Percentiles rank a stretch among this genome's conserved stretches.
Evolutionary conservation across 2,888 invertebrate genomes (phyloP).

Genomic region (Polydrusus tereticollis): DNA sequence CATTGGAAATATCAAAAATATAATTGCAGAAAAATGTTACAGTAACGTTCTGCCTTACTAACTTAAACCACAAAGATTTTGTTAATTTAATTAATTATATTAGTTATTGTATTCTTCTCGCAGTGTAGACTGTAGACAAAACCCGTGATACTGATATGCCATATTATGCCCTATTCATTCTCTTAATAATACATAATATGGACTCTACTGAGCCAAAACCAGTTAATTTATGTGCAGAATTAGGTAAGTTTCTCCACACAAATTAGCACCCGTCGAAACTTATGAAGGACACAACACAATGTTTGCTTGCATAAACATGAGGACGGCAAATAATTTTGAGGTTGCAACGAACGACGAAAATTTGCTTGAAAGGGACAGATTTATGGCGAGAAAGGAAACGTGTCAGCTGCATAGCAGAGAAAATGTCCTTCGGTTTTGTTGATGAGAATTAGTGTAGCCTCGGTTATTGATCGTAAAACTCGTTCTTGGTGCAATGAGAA

Average conservation of each 20-base stretch:
- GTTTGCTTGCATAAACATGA: constrained; percentile 48
- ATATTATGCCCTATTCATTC: too few relatives aligned
- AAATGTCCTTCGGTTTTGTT: constrained; percentile 23
- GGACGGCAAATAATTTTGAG: constrained; percentile 34
- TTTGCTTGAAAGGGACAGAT: constrained; percentile 46
- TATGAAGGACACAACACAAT: constrained; percentile 37
- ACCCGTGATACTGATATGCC: too few relatives aligned
- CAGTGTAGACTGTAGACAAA: too few relatives aligned
- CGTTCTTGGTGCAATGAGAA: too few relatives aligned
- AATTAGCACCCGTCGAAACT: constrained; percentile 25
- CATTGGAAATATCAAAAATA: too few relatives aligned
- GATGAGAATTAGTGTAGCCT: constrained; percentile 25
- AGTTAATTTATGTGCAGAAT: constrained; percentile 14
- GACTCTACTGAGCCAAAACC: background rate
- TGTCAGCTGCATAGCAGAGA: constrained; percentile 43
- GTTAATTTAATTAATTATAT: too few relatives aligned
- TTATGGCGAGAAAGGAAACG: constrained; percentile 45
- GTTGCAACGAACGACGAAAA: constrained; percentile 33
- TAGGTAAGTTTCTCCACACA: constrained; percentile 1
- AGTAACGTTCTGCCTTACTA: too few relatives aligned
- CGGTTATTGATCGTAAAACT: constrained; percentile 22
- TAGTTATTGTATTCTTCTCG: too few relatives aligned
- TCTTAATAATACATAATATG: too few relatives aligned
- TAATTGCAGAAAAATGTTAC: too few relatives aligned
- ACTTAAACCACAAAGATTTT: too few relatives aligned